phyloP scores from a whole-genome alignment of 2,113 vertebrate species.

The Grus americana region DNA sequence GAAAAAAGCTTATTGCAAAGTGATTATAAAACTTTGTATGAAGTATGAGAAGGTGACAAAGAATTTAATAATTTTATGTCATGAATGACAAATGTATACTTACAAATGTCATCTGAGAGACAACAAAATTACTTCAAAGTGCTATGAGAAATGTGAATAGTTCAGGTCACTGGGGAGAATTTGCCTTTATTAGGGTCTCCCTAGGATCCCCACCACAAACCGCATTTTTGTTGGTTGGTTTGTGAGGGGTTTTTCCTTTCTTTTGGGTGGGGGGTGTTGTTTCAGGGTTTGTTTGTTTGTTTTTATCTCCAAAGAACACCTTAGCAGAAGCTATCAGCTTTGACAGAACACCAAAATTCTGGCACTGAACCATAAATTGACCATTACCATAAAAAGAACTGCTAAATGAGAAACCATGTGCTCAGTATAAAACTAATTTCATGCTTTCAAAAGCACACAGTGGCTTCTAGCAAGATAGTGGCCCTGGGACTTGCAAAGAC shows the following conservation, averaged over 20 bases:
- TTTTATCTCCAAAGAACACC: conserved; percentile 79
- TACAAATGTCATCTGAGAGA: neutral
- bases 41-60: neutral
- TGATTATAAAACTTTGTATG: neutral
- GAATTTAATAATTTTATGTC: neutral
- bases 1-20: neutral
- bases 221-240: neutral
- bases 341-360: conserved; percentile 74
- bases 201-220: neutral
- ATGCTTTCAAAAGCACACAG: conserved; percentile 88
- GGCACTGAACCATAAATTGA: conserved; percentile 81
- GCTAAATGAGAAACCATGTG: conserved; percentile 83
- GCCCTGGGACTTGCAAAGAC: conserved; percentile 81
- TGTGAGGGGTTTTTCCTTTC: neutral
- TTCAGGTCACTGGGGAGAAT: neutral
- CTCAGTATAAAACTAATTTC: conserved; percentile 87
- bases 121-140: conserved; percentile 22
- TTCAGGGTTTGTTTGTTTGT: neutral
- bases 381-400: conserved; percentile 83
- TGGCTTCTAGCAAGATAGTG: conserved; percentile 82
- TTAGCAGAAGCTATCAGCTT: conserved; percentile 75
- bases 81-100: neutral
- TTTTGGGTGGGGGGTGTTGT: neutral
- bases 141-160: conserved; percentile 7
- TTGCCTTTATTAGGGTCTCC: conserved; percentile 39